Percentiles rank a stretch among this genome's conserved stretches.
Conservation (phyloP, 1,140 invertebrate genomes). For the Callitettix versicolor region DNA sequence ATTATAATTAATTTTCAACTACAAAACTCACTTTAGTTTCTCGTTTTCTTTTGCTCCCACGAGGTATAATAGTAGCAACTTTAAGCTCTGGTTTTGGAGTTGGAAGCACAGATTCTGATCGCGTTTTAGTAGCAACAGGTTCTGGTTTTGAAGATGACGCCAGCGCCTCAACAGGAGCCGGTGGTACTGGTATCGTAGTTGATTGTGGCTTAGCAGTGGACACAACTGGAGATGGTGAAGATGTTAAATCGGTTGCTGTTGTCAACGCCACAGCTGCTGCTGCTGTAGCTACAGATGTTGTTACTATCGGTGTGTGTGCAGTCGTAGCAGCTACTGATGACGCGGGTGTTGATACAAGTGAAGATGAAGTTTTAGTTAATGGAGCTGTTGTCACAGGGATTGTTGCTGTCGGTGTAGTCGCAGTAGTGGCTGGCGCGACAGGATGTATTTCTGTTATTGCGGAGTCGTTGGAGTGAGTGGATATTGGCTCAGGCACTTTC, state of each 20-base stretch:
- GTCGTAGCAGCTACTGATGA: background rate
- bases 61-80: constrained; percentile 7
- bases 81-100: constrained; percentile 13
- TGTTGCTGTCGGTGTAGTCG: background rate
- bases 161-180: background rate
- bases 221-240: background rate
- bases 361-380: background rate
- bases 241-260: background rate
- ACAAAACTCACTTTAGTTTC: constrained; percentile 13
- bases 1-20: no score
- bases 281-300: background rate
- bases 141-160: background rate
- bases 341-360: background rate
- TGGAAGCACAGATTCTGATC: background rate
- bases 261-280: background rate
- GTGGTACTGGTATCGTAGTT: constrained; percentile 18
- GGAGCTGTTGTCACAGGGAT: background rate
- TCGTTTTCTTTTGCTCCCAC: constrained; percentile 6
- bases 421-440: background rate
- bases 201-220: background rate
- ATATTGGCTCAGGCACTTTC: no score
- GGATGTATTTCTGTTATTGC: background rate
- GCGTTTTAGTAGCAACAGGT: background rate
- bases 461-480: no score
- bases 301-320: background rate